These are phyloP conservation scores for Muricea muricata DNA, from an alignment of 92 coral and sea anemone genomes.

Conservation along the genomic window DNA sequence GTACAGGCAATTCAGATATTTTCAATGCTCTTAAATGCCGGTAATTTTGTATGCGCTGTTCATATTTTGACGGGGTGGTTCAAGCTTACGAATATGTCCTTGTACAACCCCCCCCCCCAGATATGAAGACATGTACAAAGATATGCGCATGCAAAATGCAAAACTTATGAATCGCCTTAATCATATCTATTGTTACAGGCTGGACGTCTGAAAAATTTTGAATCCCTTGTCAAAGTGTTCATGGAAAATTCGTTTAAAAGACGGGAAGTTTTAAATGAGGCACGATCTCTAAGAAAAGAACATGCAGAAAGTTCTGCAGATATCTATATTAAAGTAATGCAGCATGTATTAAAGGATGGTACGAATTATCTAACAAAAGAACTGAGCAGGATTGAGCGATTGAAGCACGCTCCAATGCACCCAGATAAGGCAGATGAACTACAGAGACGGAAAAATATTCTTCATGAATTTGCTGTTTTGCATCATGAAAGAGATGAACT, in stretches of 20 bases:
- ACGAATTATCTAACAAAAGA: conserved; percentile 71
- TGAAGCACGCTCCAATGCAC: conserved; percentile 91
- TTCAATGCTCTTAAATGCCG: no score
- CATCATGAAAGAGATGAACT: conserved; percentile 93
- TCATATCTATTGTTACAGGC: conserved; percentile 59
- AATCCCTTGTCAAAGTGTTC: conserved; percentile 74
- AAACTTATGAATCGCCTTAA: not conserved
- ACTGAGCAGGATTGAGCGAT: conserved; percentile 85
- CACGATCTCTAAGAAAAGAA: conserved; percentile 47
- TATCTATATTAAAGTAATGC: conserved; percentile 82
- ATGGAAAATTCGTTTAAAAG: conserved; percentile 84
- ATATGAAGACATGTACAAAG: no score
- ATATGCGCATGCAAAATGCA: no score
- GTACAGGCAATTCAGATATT: no score
- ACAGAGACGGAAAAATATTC: conserved; percentile 85
- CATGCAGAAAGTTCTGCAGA: conserved; percentile 72
- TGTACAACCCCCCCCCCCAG: no score
- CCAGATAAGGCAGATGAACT: conserved; percentile 92
- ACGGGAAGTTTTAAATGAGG: conserved; percentile 70
- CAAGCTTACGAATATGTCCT: no score
- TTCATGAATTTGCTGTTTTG: conserved; percentile 81
- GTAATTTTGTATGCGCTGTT: no score
- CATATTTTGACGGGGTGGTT: no score
- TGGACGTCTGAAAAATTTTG: conserved; percentile 87
- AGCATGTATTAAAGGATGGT: conserved; percentile 73